Evolutionary conservation across 2,888 invertebrate species (phyloP).

Genomic region (Elgonia sp.): DNA sequence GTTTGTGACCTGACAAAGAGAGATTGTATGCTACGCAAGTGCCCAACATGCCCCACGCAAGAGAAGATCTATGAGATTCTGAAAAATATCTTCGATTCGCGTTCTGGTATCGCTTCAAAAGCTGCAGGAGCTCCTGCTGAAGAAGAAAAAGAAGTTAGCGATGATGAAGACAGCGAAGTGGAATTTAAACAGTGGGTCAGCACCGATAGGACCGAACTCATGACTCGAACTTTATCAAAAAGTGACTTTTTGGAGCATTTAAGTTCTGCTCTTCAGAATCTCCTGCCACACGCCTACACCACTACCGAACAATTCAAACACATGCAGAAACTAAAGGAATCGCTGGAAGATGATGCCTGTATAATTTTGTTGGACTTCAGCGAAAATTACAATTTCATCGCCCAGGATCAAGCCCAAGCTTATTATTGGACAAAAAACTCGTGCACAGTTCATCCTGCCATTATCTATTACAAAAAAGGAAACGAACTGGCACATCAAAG

Average conservation of each 20-base stretch:
- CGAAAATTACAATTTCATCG: slow-evolving; percentile 48
- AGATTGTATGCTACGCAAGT: slow-evolving; percentile 48
- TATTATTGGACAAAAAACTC: slow-evolving; percentile 50
- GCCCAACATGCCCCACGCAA: slow-evolving; percentile 28
- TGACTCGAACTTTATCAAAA: slow-evolving; percentile 40
- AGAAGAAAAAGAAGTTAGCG: slow-evolving; percentile 38
- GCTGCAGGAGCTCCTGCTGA: slow-evolving; percentile 21
- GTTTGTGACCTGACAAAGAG: slow-evolving; percentile 40
- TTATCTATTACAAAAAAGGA: slow-evolving; percentile 43
- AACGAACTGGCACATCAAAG: slow-evolving; percentile 28
- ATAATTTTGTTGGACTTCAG: slow-evolving; percentile 49
- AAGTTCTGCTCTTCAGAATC: slow-evolving; percentile 34
- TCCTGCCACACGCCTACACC: slow-evolving; percentile 45
- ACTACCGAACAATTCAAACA: slow-evolving; percentile 50
- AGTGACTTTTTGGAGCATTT: slow-evolving; percentile 32
- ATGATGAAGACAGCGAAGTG: slow-evolving; percentile 41
- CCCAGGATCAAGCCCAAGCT: slow-evolving; percentile 42
- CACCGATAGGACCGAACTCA: slow-evolving; percentile 52
- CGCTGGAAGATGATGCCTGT: slow-evolving; percentile 26
- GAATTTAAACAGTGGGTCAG: slow-evolving; percentile 58
- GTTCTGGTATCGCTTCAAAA: slow-evolving; percentile 29
- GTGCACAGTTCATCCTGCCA: slow-evolving; percentile 45
- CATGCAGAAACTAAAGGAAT: slow-evolving; percentile 32
- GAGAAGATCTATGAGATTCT: slow-evolving; percentile 36
- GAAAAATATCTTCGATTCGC: slow-evolving; percentile 26